Conservation (phyloP, 2,113 vertebrate genomes). For the Morone saxatilis region DNA sequence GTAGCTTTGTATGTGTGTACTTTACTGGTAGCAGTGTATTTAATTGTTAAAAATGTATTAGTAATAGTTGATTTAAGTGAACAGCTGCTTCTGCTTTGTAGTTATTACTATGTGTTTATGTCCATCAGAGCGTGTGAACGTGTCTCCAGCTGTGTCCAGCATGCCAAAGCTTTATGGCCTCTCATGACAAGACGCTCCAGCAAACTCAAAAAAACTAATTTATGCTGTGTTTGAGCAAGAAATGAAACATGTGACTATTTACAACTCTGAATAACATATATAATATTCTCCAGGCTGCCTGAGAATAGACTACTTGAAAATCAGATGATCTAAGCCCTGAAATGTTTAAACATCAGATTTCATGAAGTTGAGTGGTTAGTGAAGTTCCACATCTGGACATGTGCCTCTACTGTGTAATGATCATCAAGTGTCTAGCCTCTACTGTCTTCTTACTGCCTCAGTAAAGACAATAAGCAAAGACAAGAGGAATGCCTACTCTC, state of each 20-base stretch:
- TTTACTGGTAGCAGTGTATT: conserved; percentile 55
- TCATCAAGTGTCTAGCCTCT: neutral
- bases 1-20: conserved; percentile 20
- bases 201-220: conserved; percentile 7
- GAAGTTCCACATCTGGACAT: neutral
- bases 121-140: conserved; percentile 21
- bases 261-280: neutral
- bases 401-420: neutral
- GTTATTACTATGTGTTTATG: conserved; percentile 34
- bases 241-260: neutral
- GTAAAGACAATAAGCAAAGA: neutral
- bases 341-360: neutral
- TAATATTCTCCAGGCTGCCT: neutral
- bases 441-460: neutral
- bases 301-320: neutral
- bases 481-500: neutral
- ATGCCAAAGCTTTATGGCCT: conserved; percentile 16
- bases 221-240: neutral
- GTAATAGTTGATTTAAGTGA: conserved; percentile 4
- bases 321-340: neutral
- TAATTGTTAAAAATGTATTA: conserved; percentile 16
- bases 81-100: conserved; percentile 39
- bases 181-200: neutral
- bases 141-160: conserved; percentile 49
- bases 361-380: neutral